Base-by-base conservation (phyloP, 1,140 invertebrate species). In the Drosophila lowei region DNA sequence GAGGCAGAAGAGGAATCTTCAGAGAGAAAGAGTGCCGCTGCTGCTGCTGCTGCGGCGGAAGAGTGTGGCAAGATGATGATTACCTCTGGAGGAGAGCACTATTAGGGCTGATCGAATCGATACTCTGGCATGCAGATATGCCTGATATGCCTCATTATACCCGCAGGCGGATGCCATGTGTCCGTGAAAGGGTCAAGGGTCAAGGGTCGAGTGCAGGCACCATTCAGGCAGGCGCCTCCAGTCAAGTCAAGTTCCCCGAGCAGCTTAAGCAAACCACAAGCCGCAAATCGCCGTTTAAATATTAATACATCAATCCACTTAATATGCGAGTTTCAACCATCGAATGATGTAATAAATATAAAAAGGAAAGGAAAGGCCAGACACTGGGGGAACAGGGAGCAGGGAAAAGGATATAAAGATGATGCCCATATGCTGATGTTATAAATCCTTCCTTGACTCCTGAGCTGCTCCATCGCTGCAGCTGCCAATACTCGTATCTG, bases 301-400 rank as follows among this genome's bases (percentile, higher is more conserved):
- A 89, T 89, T 89, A 85, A 89, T 89, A 89, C 79, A 89, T 89
- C 85, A 89, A 89, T 89, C 85, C 80, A 89, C 79, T 89, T 85
- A 89, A 89, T 84, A 89, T 80, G 85, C 70, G 85, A 84, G 77
- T 80, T 89, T 89, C 64, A 79, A 79, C 77, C 74, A 67, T 58
- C 71, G 77, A 89, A 84, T 89, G 85, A 73, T 85, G 79, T 54
- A 80, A 84, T 89, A 89, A 84, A 89, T 89, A 89, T 88, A 89
- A 84, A 79, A 89, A 77, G 62, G 63, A 56, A 58, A 61, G 64
- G 18, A 18, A 18, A 18, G 11, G 11, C 44, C 68, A 63, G 59
- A 59, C 74, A 67, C 52, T 52, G n/a, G 9, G 13, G 30, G 25
- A 38, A 42, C 16, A 21, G 18, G 38, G 18, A 18, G 52, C 34